Evolutionary conservation across 2,797 vertebrate genomes (phyloP), one percentile per base, ranked within the genome.

Genomic region (Gobio occitaniae): DNA sequence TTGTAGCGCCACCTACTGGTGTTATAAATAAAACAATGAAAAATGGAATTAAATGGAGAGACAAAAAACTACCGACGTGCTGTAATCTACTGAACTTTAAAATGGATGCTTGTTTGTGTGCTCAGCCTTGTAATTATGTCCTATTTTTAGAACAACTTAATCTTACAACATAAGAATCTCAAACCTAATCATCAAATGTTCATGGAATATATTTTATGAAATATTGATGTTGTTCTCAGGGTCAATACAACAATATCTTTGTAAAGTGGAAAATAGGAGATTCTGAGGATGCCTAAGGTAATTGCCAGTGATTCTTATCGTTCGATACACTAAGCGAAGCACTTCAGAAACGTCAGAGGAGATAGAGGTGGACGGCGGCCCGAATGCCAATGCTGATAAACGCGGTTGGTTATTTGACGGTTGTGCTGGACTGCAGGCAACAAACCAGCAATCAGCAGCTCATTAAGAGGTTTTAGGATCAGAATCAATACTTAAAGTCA

Each of bases 291-390:
- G 25, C 52, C 29, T 13, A 21, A 52, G 78, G 78, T 68, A 84
- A 82, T 84, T 84, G 78, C 32, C 72, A 82, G 29, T 78, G 69
- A 59, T 78, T 61, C 83, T 87, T 72, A 87, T 84, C 66, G 36
- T 47, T n/a, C 44, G n/a, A 19, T 7, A 44, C 54, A 50, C 29
- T 80, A 47, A 82, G 72, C 19, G 1, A 70, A 78, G 61, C 59
- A 54, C 70, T 80, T 75, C 29, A 75, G 63, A 52, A 48, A 71
- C 74, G 50, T 38, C 15, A 32, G 16, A 36, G 12, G 47, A 76
- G 71, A 81, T 47, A n/a, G 74, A 82, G 44, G 32, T 21, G 44
- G 71, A 36, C 25, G 4, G 44, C 13, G 56, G 75, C 52, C 75
- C 25, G 38, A 68, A 72, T 74, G 59, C 15, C n/a, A 44, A 59